Percentiles rank a stretch among this genome's conserved stretches.
Conservation (phyloP, 2,797 vertebrate genomes). For the Meriones psammophilus region DNA sequence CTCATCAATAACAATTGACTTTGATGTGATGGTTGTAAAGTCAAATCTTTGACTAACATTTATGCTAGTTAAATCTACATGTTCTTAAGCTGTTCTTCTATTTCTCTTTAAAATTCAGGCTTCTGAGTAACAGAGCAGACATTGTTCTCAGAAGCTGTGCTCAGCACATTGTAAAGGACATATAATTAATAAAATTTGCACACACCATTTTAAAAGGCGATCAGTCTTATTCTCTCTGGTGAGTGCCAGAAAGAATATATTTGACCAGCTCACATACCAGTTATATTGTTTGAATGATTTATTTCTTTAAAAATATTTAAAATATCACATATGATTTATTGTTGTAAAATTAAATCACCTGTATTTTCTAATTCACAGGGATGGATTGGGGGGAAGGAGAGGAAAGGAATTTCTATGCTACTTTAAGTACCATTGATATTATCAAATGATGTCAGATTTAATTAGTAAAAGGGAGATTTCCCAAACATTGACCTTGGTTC, state of each 20-base stretch:
- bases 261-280: slow-evolving; percentile 17
- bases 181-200: slow-evolving; percentile 74
- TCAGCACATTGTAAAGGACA: slow-evolving; percentile 71
- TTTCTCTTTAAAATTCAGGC: slow-evolving; percentile 68
- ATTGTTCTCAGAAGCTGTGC: slow-evolving; percentile 47
- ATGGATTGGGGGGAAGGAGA: neutral
- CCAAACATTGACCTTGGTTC: slow-evolving; percentile 78
- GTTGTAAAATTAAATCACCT: slow-evolving; percentile 54
- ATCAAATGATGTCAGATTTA: slow-evolving; percentile 82
- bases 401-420: slow-evolving; percentile 63
- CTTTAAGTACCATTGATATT: slow-evolving; percentile 75
- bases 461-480: slow-evolving; percentile 81
- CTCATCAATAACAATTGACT: slow-evolving; percentile 67
- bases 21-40: slow-evolving; percentile 47
- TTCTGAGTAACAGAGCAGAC: slow-evolving; percentile 66
- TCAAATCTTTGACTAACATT: slow-evolving; percentile 60
- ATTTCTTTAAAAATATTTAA: slow-evolving; percentile 41
- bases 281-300: slow-evolving; percentile 23
- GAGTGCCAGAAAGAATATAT: slow-evolving; percentile 23
- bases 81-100: slow-evolving; percentile 62
- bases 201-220: slow-evolving; percentile 66
- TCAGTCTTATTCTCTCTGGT: slow-evolving; percentile 44
- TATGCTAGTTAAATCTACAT: slow-evolving; percentile 43
- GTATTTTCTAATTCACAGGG: slow-evolving; percentile 25
- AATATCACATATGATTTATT: slow-evolving; percentile 65